Base-by-base conservation (phyloP, 2,797 vertebrate species). In the Acrossocheilus fasciatus region DNA sequence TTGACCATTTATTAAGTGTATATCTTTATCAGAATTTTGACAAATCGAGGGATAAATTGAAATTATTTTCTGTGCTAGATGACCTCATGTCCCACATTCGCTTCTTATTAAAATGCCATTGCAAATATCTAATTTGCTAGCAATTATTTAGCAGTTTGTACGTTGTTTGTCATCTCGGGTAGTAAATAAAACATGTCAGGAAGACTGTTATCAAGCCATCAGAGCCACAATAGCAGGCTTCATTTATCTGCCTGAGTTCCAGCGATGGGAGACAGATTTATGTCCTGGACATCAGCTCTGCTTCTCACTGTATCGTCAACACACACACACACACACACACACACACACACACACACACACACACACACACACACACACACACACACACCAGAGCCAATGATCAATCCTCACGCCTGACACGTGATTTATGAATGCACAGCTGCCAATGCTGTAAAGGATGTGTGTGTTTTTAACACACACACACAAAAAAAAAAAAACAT, bases 391-490 rank as follows among this genome's bases (percentile, higher is more conserved):
- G 69, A 47, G 75, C 34, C 62, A 75, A 68, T 79, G 59, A 86
- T 84, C 45, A 43, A 81, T 87, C 70, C 78, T 54, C 69, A 70
- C 4, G 62, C 18, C 72, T 57, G 64, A 73, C 4, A 39, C 47
- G 20, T 81, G 73, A 89, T 86, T 87, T 85, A 89, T 88, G 73
- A 81, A 54, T 54, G 36, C 59, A 39, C 57, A 43, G 52, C 75
- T 43, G 69, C 64, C 78, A 39, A 17, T 68, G 20, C 50, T 83
- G 45, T 6, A 20, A 30, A 17, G 47, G n/a, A 47, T 17, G 17
- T 52, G 17, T 52, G 7, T 74, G 43, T 50, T 41, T 41, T 23
- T 26, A 73, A 3, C 12, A 47, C 20, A n/a, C n/a, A n/a, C n/a
- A n/a, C n/a, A n/a, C n/a, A 14, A 41, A 41, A 17, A 39, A 39